These are phyloP conservation scores for Cenopis cana DNA, from an alignment of 2,888 invertebrate species.

Conservation along the genomic window DNA sequence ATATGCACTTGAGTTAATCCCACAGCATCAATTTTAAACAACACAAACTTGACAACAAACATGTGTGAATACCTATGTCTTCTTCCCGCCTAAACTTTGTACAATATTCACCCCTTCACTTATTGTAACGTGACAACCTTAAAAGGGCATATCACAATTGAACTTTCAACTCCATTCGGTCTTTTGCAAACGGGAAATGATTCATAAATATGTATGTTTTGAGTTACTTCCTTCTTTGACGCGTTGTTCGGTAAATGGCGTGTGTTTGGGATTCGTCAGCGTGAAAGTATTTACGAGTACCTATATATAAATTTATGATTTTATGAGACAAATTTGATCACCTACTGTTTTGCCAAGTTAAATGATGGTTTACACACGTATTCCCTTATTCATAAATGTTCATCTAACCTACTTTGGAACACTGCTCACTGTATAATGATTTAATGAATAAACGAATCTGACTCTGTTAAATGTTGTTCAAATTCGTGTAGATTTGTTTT, in stretches of 20 bases:
- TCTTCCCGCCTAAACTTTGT: constrained; percentile 14
- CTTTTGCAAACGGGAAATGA: background rate
- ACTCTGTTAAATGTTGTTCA: too few species aligned
- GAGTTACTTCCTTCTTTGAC: constrained; percentile 17
- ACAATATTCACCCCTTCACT: constrained; percentile 33
- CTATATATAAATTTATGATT: background rate
- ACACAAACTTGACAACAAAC: constrained; percentile 49
- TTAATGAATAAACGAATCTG: too few species aligned
- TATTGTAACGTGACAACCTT: background rate
- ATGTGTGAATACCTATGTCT: constrained; percentile 51
- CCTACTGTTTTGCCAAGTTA: too few species aligned
- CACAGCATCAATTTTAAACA: background rate
- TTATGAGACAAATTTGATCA: background rate
- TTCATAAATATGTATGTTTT: constrained; percentile 40
- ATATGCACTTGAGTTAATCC: too few species aligned
- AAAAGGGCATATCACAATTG: constrained; percentile 3
- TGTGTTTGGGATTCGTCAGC: constrained; percentile 15
- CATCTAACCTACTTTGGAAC: too few species aligned
- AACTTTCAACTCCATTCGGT: background rate
- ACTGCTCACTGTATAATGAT: too few species aligned
- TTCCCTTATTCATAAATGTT: too few species aligned
- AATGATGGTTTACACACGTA: too few species aligned
- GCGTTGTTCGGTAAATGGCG: constrained; percentile 13
- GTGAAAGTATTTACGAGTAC: too few species aligned
- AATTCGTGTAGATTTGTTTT: too few species aligned